These are phyloP conservation scores for Glossosoma conforme DNA, from an alignment of 1,140 invertebrate genomes.

Conservation along the genomic window DNA sequence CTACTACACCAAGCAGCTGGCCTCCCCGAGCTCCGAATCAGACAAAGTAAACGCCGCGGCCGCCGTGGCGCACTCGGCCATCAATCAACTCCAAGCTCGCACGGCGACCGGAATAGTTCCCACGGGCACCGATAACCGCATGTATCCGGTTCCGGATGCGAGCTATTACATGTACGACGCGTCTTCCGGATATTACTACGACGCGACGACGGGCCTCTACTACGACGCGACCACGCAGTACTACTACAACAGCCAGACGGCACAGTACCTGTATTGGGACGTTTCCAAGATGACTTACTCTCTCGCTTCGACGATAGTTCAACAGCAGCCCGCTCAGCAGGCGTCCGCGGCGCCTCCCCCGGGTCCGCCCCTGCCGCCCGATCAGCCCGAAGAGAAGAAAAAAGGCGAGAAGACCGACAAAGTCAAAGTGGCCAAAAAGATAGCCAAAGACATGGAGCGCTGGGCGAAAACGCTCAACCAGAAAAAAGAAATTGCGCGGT, in stretches of 20 bases:
- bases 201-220: constrained; percentile 86
- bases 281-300: constrained; percentile 74
- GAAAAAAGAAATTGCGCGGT: constrained; percentile 83
- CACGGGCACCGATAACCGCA: constrained; percentile 45
- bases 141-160: constrained; percentile 70
- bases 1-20: constrained; percentile 73
- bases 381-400: constrained; percentile 48
- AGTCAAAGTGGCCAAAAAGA: constrained; percentile 96
- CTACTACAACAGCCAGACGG: constrained; percentile 85
- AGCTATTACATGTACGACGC: constrained; percentile 92
- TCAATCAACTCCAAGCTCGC: constrained; percentile 68
- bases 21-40: constrained; percentile 52
- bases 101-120: constrained; percentile 47
- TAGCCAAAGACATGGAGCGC: constrained; percentile 93
- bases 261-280: constrained; percentile 96
- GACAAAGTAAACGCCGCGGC: constrained; percentile 73
- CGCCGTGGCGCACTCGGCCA: constrained; percentile 84
- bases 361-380: constrained; percentile 34
- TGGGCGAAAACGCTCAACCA: constrained; percentile 98
- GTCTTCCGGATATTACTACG: constrained; percentile 94
- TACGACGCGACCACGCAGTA: constrained; percentile 95
- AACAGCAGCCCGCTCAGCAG: too few relatives aligned
- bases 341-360: constrained; percentile 33
- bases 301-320: constrained; percentile 63
- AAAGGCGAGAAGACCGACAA: constrained; percentile 77